Evolutionary conservation across 2,797 vertebrate species (phyloP).

Genomic region (Clamator glandarius): DNA sequence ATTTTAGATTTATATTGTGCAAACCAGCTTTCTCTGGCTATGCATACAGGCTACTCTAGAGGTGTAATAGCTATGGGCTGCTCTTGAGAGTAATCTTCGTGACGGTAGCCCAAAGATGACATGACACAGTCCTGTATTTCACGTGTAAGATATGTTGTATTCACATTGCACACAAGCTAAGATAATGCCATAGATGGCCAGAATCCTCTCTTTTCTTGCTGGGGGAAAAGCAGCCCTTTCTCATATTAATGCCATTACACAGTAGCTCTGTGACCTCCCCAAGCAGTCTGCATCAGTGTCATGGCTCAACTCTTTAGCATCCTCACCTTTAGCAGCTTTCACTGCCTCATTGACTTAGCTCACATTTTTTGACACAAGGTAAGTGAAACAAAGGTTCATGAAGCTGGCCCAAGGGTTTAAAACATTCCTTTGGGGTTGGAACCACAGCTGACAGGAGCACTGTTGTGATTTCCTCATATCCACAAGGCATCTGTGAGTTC

Average conservation of each 20-base stretch:
- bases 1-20: neutral
- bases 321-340: neutral
- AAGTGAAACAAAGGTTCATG: neutral
- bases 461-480: neutral
- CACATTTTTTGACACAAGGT: neutral
- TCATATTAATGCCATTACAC: neutral
- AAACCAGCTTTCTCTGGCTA: neutral
- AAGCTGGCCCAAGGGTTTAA: neutral
- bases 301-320: neutral
- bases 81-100: neutral
- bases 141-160: neutral
- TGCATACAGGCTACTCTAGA: neutral
- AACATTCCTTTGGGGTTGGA: neutral
- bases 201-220: neutral
- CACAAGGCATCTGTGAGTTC: neutral
- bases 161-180: neutral
- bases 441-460: neutral
- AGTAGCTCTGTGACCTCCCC: neutral
- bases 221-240: neutral
- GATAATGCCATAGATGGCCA: accelerated
- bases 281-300: neutral
- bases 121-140: neutral
- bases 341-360: neutral
- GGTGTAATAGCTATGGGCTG: neutral
- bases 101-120: neutral